Evolutionary conservation across 2,113 vertebrate genomes (phyloP), one percentile per base, ranked within the genome.

Genomic region (Bubo scandiacus): DNA sequence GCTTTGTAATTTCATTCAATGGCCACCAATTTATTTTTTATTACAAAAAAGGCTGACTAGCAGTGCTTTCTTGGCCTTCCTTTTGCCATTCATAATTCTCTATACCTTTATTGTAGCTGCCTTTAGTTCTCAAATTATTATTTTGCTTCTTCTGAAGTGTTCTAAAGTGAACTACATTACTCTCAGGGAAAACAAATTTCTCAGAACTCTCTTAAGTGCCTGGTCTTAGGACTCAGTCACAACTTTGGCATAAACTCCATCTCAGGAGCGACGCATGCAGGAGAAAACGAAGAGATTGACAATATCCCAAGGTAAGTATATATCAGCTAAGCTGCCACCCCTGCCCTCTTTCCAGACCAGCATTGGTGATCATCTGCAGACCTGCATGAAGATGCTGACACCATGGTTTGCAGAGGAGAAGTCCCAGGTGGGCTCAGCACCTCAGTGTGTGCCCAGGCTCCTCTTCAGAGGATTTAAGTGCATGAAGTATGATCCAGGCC

Each of bases 1-100:
- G 79, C 73, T 92, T 97, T 93, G 79, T 74, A 67, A 88, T 96
- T 88, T 92, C 30, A 82, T 86, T 88, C 79, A 83, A 27, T 78
- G 67, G 38, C n/a, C 9, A 2, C 59, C 3, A 7, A 94, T 90
- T 88, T 83, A 51, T 51, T 86, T 92, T 95, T 94, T 82, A 93
- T 95, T 86, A 74, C 58, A 29, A 59, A 58, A 94, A 83, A 66
- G 29, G 26, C 67, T 45, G 67, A 70, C 58, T 86, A 86, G 12
- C 38, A 80, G 36, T 40, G 26, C 55, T 91, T 95, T 73, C 42
- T 90, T 2, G 1, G 62, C 36, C 51, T 96, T 92, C 30, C 9
- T 94, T 94, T 85, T 73, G 32, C n/a, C 3, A 58, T 92, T 91
- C 61, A 21, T 94, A 82, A 63, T 62, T 87, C 68, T 86, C 54